Percentiles rank a stretch among this genome's conserved stretches.
Evolutionary conservation across 2,888 invertebrate genomes (phyloP).

Genomic region (Rapana venosa): DNA sequence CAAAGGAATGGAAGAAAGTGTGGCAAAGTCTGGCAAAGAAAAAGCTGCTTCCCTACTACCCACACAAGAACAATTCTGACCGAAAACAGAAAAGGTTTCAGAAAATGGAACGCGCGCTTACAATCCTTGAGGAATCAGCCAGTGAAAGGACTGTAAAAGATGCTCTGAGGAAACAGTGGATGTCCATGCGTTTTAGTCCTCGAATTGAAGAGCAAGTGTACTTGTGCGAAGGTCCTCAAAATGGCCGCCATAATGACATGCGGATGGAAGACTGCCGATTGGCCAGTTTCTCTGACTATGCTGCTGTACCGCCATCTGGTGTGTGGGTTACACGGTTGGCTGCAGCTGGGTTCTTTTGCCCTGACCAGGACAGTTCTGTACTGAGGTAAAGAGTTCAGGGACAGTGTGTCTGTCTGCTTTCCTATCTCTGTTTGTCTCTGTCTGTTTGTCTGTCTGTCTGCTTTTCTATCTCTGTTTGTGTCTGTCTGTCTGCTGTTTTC

Average conservation of each 20-base stretch:
- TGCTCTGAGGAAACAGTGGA: neutral
- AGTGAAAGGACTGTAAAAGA: neutral
- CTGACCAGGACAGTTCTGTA: neutral
- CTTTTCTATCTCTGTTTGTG: neutral
- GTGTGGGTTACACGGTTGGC: neutral
- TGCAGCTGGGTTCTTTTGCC: neutral
- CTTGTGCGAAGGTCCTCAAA: neutral
- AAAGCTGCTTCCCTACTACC: too few relatives aligned
- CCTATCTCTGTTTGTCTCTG: neutral
- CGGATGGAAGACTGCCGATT: neutral
- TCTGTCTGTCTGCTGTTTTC: neutral
- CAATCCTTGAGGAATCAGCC: neutral
- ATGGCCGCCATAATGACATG: neutral
- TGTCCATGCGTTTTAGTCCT: neutral
- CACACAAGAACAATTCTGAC: neutral
- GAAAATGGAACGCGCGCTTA: neutral
- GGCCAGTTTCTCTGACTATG: neutral
- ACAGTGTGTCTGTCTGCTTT: neutral
- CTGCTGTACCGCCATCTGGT: neutral
- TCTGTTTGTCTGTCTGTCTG: neutral
- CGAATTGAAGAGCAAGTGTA: neutral
- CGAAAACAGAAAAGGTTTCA: neutral
- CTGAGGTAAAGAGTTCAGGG: neutral
- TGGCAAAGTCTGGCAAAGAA: too few relatives aligned
- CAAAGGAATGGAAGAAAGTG: too few relatives aligned